A percentile compares a stretch with the other conserved stretches of the same genome.
Conservation (phyloP, 64 coral and sea anemone genomes). For the Hydrozoanthus tunicans region DNA sequence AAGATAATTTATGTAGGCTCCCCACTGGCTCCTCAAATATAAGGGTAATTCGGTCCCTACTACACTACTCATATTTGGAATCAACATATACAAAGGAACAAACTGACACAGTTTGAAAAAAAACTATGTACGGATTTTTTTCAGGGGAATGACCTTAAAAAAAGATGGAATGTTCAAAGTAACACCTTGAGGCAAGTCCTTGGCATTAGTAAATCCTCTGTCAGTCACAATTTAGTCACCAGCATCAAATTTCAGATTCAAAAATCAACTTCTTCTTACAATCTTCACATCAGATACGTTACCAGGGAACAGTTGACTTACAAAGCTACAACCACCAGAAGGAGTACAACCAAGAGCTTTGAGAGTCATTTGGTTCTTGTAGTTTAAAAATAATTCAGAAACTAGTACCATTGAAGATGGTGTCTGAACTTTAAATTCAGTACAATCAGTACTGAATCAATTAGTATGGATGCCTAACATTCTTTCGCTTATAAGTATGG, state of each 20-base stretch:
- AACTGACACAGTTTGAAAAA: too few relatives aligned
- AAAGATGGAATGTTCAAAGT: constrained; percentile 43
- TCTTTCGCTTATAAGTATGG: too few relatives aligned
- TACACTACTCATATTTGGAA: too few relatives aligned
- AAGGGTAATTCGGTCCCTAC: too few relatives aligned
- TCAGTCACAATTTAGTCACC: constrained; percentile 4
- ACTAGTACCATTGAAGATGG: constrained; percentile 38
- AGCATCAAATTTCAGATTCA: constrained; percentile 22
- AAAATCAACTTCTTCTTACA: constrained; percentile 43
- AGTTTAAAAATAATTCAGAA: constrained; percentile 34
- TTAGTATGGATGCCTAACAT: too few relatives aligned
- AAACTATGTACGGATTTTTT: too few relatives aligned
- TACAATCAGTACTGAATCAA: constrained; percentile 37
- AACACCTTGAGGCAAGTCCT: constrained; percentile 24
- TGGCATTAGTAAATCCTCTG: constrained; percentile 7
- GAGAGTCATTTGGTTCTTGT: constrained; percentile 51
- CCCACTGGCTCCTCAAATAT: too few relatives aligned
- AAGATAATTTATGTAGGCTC: too few relatives aligned
- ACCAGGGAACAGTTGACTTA: constrained; percentile 50
- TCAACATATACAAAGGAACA: too few relatives aligned
- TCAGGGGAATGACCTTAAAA: neutral
- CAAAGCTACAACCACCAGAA: constrained; percentile 33
- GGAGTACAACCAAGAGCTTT: constrained; percentile 33
- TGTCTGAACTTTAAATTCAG: constrained; percentile 44
- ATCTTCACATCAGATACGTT: constrained; percentile 45